phyloP scores from a whole-genome alignment of 2,797 vertebrate species.

The Micrastur ruficollis region DNA sequence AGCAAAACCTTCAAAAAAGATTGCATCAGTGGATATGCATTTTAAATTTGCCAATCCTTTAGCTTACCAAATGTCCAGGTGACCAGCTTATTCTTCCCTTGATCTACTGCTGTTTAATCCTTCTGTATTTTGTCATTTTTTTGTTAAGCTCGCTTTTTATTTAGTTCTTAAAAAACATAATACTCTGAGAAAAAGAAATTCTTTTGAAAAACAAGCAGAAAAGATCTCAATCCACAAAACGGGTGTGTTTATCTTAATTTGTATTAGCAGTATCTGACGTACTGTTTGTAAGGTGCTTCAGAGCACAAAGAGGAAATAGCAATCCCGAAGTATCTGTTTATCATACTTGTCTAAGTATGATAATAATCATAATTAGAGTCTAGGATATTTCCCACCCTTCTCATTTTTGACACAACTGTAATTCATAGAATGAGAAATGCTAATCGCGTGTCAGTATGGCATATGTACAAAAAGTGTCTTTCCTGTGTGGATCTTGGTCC shows the following conservation, averaged over 20 bases:
- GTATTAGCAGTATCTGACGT: neutral
- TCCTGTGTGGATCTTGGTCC: no score
- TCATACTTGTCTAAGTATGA: neutral
- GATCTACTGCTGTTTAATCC: neutral
- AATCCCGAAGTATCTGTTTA: neutral
- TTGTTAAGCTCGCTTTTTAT: neutral
- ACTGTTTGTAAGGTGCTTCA: neutral
- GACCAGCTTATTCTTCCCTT: neutral
- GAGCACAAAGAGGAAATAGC: neutral
- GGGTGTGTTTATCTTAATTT: neutral
- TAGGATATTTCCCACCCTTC: neutral
- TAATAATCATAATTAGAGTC: neutral
- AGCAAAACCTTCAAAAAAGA: neutral
- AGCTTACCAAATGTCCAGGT: neutral
- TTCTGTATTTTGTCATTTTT: neutral
- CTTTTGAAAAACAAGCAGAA: neutral
- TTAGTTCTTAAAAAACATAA: neutral
- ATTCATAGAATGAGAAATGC: neutral
- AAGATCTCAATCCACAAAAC: neutral
- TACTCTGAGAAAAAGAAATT: neutral
- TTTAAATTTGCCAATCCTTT: neutral
- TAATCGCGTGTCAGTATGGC: rapidly evolving
- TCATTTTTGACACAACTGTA: neutral
- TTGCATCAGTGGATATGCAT: neutral
- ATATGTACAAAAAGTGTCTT: no score